These are phyloP conservation scores for Apis cerana DNA, from an alignment of 1,140 invertebrate species.

Conservation along the genomic window DNA sequence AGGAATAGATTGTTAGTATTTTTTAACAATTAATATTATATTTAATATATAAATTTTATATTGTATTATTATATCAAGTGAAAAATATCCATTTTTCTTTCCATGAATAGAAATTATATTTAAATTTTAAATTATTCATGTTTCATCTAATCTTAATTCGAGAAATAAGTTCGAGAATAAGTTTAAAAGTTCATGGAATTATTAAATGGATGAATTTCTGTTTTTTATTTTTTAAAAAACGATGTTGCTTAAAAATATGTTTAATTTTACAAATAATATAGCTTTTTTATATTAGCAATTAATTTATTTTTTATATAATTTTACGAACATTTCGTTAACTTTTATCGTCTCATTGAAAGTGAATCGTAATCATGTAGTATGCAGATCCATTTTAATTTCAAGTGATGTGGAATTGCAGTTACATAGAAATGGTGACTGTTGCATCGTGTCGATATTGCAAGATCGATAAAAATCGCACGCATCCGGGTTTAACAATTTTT, in stretches of 20 bases:
- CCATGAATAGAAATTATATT: background rate
- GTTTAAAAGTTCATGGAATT: background rate
- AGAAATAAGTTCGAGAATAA: background rate
- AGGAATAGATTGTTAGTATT: background rate
- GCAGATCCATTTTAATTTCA: conserved; percentile 4
- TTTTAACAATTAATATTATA: background rate
- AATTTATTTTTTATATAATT: background rate
- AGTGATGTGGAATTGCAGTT: background rate
- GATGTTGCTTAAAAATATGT: background rate
- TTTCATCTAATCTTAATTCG: background rate
- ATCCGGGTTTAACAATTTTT: conserved; percentile 27
- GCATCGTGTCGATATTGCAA: background rate
- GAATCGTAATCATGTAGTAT: background rate
- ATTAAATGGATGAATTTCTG: background rate
- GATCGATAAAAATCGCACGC: conserved; percentile 30
- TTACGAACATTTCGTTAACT: background rate
- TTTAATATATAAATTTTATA: background rate
- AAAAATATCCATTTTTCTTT: background rate
- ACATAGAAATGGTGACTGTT: background rate
- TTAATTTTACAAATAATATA: conserved; percentile 1
- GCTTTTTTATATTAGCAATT: background rate
- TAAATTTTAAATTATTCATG: background rate
- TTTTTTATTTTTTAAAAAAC: background rate
- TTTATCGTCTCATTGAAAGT: background rate
- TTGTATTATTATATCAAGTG: background rate